Conservation (phyloP, 2,888 invertebrate species). For the Lepidonotus clava region DNA sequence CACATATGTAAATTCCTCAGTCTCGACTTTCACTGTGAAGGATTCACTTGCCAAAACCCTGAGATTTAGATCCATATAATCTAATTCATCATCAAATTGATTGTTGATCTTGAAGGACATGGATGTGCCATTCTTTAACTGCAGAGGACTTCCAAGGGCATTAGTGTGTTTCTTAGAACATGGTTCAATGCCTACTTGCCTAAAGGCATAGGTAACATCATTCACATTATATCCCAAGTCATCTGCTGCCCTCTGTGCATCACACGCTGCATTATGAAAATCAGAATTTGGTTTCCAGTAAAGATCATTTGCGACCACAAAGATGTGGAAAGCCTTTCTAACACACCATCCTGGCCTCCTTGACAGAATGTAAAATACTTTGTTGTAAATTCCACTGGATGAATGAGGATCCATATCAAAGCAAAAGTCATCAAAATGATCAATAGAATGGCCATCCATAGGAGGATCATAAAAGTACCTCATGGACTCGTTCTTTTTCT, state of each 20-base stretch:
- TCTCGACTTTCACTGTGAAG: not conserved
- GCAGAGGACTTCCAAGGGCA: not conserved
- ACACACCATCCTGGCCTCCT: constrained; percentile 62
- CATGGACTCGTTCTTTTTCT: constrained; percentile 53
- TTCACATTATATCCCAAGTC: constrained; percentile 65
- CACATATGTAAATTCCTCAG: not conserved
- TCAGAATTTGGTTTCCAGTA: constrained; percentile 66
- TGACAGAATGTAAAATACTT: constrained; percentile 66
- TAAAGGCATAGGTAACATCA: constrained; percentile 63
- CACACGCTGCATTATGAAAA: constrained; percentile 68
- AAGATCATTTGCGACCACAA: constrained; percentile 66
- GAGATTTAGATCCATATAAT: not conserved
- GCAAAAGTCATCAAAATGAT: constrained; percentile 60
- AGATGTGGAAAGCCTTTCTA: constrained; percentile 65
- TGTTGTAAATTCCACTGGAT: constrained; percentile 68
- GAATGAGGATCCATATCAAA: constrained; percentile 66
- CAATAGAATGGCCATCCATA: constrained; percentile 66
- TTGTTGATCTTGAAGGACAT: not conserved
- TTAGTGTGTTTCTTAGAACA: not conserved
- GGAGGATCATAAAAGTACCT: constrained; percentile 68
- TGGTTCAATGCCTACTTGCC: constrained; percentile 64
- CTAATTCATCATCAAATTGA: constrained; percentile 3
- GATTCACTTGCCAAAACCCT: not conserved
- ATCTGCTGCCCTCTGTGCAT: constrained; percentile 66
- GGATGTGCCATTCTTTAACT: constrained; percentile 3